These are phyloP conservation scores for Aphis gossypii DNA, from an alignment of 1,140 invertebrate genomes.

Conservation along the genomic window DNA sequence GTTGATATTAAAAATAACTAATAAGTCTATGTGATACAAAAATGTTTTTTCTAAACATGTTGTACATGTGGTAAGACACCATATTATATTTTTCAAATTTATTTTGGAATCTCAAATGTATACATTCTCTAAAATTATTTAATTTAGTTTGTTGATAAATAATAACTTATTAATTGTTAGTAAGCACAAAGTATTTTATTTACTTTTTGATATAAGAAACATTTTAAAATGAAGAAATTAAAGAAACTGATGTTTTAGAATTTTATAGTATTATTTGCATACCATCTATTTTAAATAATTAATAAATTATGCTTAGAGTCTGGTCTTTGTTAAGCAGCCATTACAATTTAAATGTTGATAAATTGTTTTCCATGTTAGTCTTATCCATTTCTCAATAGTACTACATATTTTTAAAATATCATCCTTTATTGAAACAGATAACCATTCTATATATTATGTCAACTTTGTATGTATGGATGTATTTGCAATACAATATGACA, in stretches of 20 bases:
- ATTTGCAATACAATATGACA: too few species aligned
- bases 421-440: too few species aligned
- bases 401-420: too few species aligned
- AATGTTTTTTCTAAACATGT: too few species aligned
- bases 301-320: neutral
- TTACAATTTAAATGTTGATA: neutral
- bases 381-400: too few species aligned
- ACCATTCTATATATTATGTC: too few species aligned
- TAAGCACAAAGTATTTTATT: neutral
- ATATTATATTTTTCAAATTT: neutral
- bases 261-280: neutral
- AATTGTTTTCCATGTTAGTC: too few species aligned
- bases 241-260: neutral
- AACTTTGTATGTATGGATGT: too few species aligned
- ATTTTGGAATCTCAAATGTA: neutral
- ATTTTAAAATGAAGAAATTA: neutral
- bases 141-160: neutral
- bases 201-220: neutral
- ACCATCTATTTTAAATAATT: neutral
- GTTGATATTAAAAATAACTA: too few species aligned
- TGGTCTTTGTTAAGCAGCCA: neutral
- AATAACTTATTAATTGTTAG: neutral
- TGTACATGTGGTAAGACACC: too few species aligned
- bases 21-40: too few species aligned
- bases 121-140: neutral